Conservation (phyloP, 2,113 vertebrate genomes). For the Podilymbus podiceps region DNA sequence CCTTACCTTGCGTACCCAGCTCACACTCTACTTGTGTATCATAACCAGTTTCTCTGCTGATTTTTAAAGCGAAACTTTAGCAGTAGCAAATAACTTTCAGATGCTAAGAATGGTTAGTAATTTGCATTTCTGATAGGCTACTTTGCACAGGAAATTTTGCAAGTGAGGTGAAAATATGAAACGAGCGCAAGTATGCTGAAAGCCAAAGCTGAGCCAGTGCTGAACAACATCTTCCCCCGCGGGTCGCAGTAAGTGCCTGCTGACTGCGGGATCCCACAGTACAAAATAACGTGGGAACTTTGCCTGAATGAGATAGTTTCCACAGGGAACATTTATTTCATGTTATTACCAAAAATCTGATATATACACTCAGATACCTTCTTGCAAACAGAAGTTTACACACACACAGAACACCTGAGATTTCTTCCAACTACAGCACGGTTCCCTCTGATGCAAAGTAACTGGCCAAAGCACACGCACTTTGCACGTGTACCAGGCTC, state of each 20-base stretch:
- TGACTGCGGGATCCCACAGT: fast-evolving
- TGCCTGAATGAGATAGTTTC: neutral
- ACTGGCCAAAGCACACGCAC: fast-evolving
- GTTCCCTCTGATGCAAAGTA: neutral
- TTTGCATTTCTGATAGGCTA: neutral
- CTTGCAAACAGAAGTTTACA: neutral
- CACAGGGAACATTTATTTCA: neutral
- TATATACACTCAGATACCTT: neutral
- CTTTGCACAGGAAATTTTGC: neutral
- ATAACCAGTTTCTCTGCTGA: neutral
- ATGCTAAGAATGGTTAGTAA: neutral
- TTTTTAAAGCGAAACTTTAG: neutral
- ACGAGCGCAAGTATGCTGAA: neutral
- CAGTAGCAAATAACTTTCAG: neutral
- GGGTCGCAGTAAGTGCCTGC: neutral
- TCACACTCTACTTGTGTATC: neutral
- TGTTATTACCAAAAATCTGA: neutral
- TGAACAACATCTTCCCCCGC: neutral
- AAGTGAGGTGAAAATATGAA: neutral
- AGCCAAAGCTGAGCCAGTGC: neutral
- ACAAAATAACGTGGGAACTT: neutral
- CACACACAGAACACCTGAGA: neutral
- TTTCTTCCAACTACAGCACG: fast-evolving
- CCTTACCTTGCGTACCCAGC: neutral
- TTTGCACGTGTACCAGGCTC: neutral